These are phyloP conservation scores for Patiria pectinifera DNA, from an alignment of 53 echinoderm and acorn worm genomes.

Conservation along the genomic window DNA sequence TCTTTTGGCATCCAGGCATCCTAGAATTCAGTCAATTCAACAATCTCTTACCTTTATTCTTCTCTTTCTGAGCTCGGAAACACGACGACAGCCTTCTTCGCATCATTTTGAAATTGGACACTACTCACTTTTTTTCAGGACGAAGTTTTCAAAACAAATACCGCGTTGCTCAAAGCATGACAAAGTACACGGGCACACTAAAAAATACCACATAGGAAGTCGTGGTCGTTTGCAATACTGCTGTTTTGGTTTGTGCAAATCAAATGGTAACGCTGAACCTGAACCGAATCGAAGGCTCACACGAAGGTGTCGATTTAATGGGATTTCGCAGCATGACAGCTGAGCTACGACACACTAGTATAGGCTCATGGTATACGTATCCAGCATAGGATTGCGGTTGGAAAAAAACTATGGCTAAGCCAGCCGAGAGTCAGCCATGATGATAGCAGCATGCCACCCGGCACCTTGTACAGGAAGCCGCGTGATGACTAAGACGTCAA, in stretches of 20 bases:
- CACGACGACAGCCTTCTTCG: conserved; percentile 52
- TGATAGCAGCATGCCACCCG: conserved; percentile 4
- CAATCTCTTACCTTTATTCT: conserved; percentile 34
- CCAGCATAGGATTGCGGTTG: neutral
- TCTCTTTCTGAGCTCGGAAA: conserved; percentile 48
- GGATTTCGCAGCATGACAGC: conserved; percentile 45
- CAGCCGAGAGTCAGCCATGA: neutral
- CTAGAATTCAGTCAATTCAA: neutral
- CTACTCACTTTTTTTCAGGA: neutral
- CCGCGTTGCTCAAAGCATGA: neutral
- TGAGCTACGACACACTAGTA: neutral
- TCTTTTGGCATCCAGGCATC: neutral
- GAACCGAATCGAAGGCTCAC: neutral
- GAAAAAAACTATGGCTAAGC: neutral
- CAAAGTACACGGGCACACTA: neutral
- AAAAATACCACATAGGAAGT: neutral
- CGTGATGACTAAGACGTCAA: conserved; percentile 31
- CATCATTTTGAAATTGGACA: conserved; percentile 32
- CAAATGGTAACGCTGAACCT: conserved; percentile 5
- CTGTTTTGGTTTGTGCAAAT: neutral
- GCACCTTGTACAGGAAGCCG: conserved; percentile 15
- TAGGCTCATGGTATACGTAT: neutral
- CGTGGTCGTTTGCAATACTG: neutral
- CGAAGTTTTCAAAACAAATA: neutral
- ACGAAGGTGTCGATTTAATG: conserved; percentile 52